A percentile compares a stretch with the other conserved stretches of the same genome.
Evolutionary conservation across 2,113 vertebrate species (phyloP).

Genomic region (Carollia perspicillata): DNA sequence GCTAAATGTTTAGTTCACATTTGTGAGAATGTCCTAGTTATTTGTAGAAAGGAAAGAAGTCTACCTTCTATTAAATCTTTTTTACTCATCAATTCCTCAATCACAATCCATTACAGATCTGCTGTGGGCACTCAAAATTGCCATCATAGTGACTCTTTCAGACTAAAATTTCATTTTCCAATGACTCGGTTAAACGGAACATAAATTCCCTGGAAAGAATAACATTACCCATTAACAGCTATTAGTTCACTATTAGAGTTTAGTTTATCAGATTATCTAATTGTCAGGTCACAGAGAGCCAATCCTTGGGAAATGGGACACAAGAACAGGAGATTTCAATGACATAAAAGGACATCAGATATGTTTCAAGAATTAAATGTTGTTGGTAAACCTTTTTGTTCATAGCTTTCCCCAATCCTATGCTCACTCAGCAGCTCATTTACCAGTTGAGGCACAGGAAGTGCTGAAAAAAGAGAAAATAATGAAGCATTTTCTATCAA

Average conservation of each 20-base stretch:
- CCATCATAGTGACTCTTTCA: neutral
- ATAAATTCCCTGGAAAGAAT: neutral
- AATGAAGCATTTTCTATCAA: neutral
- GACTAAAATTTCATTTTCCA: slow-evolving; percentile 12
- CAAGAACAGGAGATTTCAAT: neutral
- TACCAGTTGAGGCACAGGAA: neutral
- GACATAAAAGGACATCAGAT: neutral
- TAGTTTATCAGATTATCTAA: neutral
- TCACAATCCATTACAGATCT: neutral
- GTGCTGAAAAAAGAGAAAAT: neutral
- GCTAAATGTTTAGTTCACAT: neutral
- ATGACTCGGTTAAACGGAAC: neutral
- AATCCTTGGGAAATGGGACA: neutral
- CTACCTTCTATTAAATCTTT: neutral
- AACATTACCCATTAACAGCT: neutral
- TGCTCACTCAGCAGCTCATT: neutral
- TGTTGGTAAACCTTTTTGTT: neutral
- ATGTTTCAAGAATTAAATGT: neutral
- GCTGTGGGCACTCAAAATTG: neutral
- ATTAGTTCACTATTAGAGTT: neutral
- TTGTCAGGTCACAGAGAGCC: neutral
- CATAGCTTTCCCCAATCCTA: neutral
- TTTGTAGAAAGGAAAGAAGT: neutral
- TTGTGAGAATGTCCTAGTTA: neutral
- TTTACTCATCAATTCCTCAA: neutral